phyloP scores from a whole-genome alignment of 2,113 vertebrate species.

The Cygnus atratus region DNA sequence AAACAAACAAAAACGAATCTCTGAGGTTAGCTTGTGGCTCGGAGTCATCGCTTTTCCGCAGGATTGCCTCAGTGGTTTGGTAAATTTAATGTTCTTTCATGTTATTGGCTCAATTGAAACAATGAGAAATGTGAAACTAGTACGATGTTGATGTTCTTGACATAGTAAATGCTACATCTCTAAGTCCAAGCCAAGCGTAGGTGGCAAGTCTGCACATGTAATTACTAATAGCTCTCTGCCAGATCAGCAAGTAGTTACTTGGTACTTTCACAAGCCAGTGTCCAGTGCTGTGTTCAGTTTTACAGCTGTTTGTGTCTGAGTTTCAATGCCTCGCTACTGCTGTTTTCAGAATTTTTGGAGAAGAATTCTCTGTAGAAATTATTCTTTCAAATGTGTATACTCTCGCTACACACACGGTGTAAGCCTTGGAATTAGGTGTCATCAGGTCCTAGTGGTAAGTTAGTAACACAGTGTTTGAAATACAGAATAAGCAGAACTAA shows the following conservation, averaged over 20 bases:
- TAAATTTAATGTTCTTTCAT: constrained; percentile 53
- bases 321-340: background rate
- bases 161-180: background rate
- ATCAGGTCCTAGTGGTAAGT: background rate
- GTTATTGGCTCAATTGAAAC: constrained; percentile 18
- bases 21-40: background rate
- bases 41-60: background rate
- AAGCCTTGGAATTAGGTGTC: background rate
- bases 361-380: background rate
- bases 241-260: background rate
- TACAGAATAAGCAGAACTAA: background rate
- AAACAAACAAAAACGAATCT: constrained; percentile 20
- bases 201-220: background rate
- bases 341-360: background rate
- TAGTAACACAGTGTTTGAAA: background rate
- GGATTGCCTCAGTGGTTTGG: constrained; percentile 32
- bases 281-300: background rate
- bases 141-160: constrained; percentile 5
- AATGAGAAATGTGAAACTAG: constrained; percentile 45
- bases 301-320: background rate
- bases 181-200: background rate
- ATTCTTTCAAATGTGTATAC: background rate
- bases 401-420: background rate
- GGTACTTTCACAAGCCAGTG: background rate
- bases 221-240: background rate